These are phyloP conservation scores for Trachelipus rathkii DNA, from an alignment of 1,140 invertebrate species.

Conservation along the genomic window DNA sequence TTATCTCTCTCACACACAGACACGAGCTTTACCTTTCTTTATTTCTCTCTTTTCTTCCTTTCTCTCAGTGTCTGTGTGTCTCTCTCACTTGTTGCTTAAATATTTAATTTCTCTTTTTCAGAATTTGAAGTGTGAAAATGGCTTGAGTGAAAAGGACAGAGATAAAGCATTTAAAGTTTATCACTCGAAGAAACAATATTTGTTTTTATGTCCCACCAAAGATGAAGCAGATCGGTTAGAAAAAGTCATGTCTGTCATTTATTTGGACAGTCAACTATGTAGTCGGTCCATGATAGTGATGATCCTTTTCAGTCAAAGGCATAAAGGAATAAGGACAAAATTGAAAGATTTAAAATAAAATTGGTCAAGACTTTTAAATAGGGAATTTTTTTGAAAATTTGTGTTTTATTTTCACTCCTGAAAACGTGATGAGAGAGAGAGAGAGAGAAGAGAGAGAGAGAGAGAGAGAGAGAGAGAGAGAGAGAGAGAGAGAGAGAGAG, in stretches of 20 bases:
- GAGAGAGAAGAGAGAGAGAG: too few relatives aligned
- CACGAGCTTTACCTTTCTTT: too few relatives aligned
- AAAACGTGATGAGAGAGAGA: not conserved
- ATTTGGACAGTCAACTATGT: not conserved
- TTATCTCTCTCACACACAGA: too few relatives aligned
- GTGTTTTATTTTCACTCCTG: too few relatives aligned
- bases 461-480: too few relatives aligned
- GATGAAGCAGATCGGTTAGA: conserved; percentile 38
- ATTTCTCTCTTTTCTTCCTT: not conserved
- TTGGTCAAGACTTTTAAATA: too few relatives aligned
- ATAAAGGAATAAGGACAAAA: too few relatives aligned
- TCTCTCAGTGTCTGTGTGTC: not conserved
- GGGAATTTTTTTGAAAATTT: too few relatives aligned
- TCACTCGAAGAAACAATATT: conserved; percentile 58
- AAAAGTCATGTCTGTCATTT: not conserved
- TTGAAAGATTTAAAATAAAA: too few relatives aligned
- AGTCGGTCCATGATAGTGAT: not conserved
- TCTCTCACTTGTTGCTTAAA: conserved; percentile 5
- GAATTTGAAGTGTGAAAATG: conserved; percentile 46
- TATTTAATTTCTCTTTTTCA: conserved; percentile 12
- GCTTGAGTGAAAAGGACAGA: conserved; percentile 50
- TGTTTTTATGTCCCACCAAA: conserved; percentile 52
- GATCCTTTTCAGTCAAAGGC: not conserved
- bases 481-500: too few relatives aligned
- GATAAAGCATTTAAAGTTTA: conserved; percentile 57